Percentiles rank a stretch among this genome's conserved stretches.
These are phyloP conservation scores for Megastigmus dorsalis DNA, from an alignment of 2,888 invertebrate genomes.

Conservation along the genomic window DNA sequence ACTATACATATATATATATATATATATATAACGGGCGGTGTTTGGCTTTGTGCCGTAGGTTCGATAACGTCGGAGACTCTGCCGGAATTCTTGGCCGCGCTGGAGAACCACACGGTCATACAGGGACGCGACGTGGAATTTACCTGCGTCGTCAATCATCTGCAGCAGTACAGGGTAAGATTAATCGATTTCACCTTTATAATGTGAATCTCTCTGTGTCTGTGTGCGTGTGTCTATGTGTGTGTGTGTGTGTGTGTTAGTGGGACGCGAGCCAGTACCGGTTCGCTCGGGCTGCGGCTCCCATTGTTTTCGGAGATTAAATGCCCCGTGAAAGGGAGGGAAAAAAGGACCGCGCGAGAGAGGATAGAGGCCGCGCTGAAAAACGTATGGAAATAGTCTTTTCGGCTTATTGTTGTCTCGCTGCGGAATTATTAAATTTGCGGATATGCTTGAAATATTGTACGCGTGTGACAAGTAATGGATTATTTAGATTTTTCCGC, in stretches of 20 bases:
- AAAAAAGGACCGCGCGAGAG: too few species aligned
- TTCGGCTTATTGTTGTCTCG: too few species aligned
- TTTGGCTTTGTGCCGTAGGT: slow-evolving; percentile 76
- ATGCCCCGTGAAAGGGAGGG: slow-evolving; percentile 40
- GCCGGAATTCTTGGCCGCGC: slow-evolving; percentile 88
- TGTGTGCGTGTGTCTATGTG: background rate
- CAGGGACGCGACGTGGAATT: slow-evolving; percentile 91
- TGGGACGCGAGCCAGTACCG: too few species aligned
- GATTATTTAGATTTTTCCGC: too few species aligned
- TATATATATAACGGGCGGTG: background rate
- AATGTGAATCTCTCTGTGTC: too few species aligned
- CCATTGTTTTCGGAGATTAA: slow-evolving; percentile 30
- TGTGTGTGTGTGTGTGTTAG: background rate
- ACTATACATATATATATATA: too few species aligned
- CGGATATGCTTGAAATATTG: too few species aligned
- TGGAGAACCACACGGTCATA: slow-evolving; percentile 90
- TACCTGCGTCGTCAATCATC: slow-evolving; percentile 92
- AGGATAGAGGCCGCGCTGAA: too few species aligned
- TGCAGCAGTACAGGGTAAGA: slow-evolving; percentile 88
- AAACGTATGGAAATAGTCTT: too few species aligned
- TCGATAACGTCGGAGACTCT: slow-evolving; percentile 82
- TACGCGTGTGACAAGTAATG: too few species aligned
- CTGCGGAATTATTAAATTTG: too few species aligned
- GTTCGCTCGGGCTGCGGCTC: background rate
- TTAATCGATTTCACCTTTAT: too few species aligned